A percentile compares a stretch with the other conserved stretches of the same genome.
phyloP scores from a whole-genome alignment of 2,113 vertebrate genomes.

The Muntiacus reevesi region DNA sequence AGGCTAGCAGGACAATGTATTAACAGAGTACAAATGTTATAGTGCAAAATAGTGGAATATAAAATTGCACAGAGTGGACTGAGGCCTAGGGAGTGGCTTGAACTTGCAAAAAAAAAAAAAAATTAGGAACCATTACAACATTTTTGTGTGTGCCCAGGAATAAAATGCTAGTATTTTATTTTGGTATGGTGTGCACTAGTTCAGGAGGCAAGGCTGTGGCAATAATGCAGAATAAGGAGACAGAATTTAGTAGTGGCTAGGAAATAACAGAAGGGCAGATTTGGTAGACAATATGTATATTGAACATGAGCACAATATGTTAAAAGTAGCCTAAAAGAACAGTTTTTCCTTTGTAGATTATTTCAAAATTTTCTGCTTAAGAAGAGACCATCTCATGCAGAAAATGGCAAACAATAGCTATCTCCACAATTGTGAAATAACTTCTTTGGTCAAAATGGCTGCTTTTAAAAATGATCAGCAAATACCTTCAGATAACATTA shows the following conservation, averaged over 20 bases:
- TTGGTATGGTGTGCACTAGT: background rate
- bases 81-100: background rate
- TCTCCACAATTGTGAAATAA: background rate
- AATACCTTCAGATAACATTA: background rate
- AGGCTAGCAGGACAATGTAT: background rate
- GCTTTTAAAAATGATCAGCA: background rate
- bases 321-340: background rate
- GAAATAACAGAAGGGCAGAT: background rate
- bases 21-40: background rate
- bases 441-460: background rate
- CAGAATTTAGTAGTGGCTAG: background rate
- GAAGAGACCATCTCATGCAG: background rate
- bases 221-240: background rate
- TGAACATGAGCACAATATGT: background rate
- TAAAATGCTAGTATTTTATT: background rate
- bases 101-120: background rate
- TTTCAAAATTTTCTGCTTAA: background rate
- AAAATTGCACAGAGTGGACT: background rate
- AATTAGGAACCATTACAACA: background rate
- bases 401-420: background rate
- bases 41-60: background rate
- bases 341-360: background rate
- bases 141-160: background rate
- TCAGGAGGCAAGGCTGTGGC: background rate
- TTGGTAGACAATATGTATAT: background rate